These are phyloP conservation scores for Axinella damicornis DNA, from an alignment of 37 sponge, comb jelly and placozoan genomes.

Conservation along the genomic window DNA sequence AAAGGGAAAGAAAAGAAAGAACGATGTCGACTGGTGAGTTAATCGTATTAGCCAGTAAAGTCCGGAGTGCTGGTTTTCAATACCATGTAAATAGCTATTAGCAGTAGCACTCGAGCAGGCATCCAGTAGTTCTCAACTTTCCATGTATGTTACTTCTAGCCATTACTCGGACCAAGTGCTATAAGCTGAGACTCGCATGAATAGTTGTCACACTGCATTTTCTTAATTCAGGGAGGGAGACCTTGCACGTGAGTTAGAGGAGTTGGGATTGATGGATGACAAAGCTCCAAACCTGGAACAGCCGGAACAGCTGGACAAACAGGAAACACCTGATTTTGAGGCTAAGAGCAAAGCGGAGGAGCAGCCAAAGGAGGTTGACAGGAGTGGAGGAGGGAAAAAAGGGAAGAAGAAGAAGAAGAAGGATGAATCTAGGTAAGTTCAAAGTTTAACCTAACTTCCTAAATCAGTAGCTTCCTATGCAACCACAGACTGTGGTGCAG, in stretches of 20 bases:
- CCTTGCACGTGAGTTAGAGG: background rate
- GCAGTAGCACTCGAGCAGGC: too few relatives aligned
- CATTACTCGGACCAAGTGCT: too few relatives aligned
- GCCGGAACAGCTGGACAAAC: slow-evolving; percentile 3
- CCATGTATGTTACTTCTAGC: too few relatives aligned
- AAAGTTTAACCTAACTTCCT: too few relatives aligned
- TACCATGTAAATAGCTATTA: too few relatives aligned
- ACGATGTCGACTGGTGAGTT: slow-evolving; percentile 15
- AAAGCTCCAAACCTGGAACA: background rate
- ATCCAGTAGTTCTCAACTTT: too few relatives aligned
- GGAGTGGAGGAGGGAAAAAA: slow-evolving; percentile 24
- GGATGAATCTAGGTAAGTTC: background rate
- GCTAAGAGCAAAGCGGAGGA: background rate
- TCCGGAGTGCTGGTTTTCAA: too few relatives aligned
- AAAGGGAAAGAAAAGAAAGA: slow-evolving; percentile 31
- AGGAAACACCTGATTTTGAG: background rate
- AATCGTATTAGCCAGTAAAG: background rate
- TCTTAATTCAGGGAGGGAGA: background rate
- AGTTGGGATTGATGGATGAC: background rate
- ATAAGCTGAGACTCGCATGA: too few relatives aligned
- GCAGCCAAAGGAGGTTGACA: background rate
- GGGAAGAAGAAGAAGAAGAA: slow-evolving; percentile 28
- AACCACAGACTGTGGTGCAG: background rate
- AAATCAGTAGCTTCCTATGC: too few relatives aligned
- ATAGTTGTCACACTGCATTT: too few relatives aligned